These are phyloP conservation scores for Hydra vulgaris DNA, from an alignment of 30 jellyfish, hydroid and myxozoan genomes.

Conservation along the genomic window DNA sequence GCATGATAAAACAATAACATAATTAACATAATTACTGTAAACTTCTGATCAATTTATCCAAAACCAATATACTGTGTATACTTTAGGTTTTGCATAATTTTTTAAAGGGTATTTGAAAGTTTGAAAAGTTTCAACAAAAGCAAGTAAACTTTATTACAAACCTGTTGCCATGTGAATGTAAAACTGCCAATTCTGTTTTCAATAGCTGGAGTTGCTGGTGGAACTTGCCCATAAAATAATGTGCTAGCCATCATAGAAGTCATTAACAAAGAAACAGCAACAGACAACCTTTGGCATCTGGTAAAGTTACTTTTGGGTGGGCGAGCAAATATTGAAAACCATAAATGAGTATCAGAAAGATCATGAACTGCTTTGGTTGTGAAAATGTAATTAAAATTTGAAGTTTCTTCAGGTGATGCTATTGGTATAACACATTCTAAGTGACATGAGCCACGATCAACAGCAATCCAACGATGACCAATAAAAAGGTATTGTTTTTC, in stretches of 20 bases:
- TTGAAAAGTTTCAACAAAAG: too few relatives aligned
- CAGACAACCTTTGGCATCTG: slow-evolving; percentile 77
- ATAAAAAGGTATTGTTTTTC: slow-evolving; percentile 62
- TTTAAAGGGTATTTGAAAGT: too few relatives aligned
- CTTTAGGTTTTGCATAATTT: too few relatives aligned
- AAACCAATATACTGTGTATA: too few relatives aligned
- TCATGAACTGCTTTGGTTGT: slow-evolving; percentile 73
- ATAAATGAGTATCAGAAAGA: slow-evolving; percentile 69
- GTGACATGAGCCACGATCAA: slow-evolving; percentile 72
- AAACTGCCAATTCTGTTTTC: slow-evolving; percentile 69
- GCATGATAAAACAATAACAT: too few relatives aligned
- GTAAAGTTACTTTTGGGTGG: slow-evolving; percentile 93
- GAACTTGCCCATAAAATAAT: slow-evolving; percentile 58
- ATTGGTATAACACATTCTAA: slow-evolving; percentile 80
- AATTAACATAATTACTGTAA: too few relatives aligned
- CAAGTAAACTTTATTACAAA: slow-evolving; percentile 10
- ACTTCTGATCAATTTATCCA: too few relatives aligned
- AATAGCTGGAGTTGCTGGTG: slow-evolving; percentile 64
- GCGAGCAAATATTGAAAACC: slow-evolving; percentile 96
- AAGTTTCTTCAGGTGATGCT: slow-evolving; percentile 61
- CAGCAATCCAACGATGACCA: too few relatives aligned
- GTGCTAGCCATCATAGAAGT: slow-evolving; percentile 87
- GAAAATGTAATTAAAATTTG: slow-evolving; percentile 81
- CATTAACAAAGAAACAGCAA: slow-evolving; percentile 70
- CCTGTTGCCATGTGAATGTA: slow-evolving; percentile 87